phyloP scores from a whole-genome alignment of 2,888 invertebrate species.

The Epinotia demarniana region DNA sequence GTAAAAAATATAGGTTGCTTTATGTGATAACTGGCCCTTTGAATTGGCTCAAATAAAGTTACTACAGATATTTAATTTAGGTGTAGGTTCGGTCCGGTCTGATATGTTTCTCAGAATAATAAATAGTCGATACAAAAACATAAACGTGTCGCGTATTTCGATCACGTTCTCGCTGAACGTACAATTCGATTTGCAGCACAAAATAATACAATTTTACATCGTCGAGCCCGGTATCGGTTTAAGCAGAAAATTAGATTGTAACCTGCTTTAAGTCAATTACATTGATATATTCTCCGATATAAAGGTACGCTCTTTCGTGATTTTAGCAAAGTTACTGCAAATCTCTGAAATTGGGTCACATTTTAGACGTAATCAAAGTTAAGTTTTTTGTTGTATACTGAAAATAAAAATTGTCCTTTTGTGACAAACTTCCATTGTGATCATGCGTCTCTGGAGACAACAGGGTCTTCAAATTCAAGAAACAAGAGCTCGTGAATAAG shows the following conservation, averaged over 20 bases:
- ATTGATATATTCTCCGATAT: conserved; percentile 48
- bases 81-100: not conserved
- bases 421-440: conserved; percentile 53
- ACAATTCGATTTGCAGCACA: conserved; percentile 68
- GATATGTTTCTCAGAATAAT: conserved; percentile 28
- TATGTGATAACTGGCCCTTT: not conserved
- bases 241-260: conserved; percentile 68
- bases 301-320: conserved; percentile 39
- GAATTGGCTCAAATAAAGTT: not conserved
- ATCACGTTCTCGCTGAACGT: conserved; percentile 68
- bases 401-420: conserved; percentile 56
- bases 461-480: conserved; percentile 57
- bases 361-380: conserved; percentile 21
- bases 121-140: conserved; percentile 51
- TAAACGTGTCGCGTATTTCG: conserved; percentile 54
- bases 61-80: not conserved
- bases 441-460: conserved; percentile 57
- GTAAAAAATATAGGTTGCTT: not conserved
- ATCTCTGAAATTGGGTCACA: conserved; percentile 19
- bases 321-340: conserved; percentile 30
- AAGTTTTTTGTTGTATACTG: conserved; percentile 7
- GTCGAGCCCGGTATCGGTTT: conserved; percentile 67
- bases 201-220: conserved; percentile 73
- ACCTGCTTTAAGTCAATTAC: conserved; percentile 68
- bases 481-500: conserved; percentile 55